Conservation (phyloP, 2,113 vertebrate genomes). For the Nipponia nippon region DNA sequence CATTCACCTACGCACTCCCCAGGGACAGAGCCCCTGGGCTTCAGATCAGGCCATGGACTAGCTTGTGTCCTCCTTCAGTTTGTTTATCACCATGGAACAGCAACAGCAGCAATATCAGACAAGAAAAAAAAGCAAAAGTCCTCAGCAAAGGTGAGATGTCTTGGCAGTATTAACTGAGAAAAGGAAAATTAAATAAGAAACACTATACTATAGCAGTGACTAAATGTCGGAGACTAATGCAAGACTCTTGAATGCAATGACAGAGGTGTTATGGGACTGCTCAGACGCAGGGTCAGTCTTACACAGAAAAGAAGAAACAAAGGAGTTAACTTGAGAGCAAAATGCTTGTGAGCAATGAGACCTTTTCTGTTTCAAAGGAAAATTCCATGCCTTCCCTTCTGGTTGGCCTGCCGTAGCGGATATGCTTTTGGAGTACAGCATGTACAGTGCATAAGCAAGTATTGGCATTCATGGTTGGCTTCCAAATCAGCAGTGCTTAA, state of each 20-base stretch:
- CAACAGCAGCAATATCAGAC: not conserved
- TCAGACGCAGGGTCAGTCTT: not conserved
- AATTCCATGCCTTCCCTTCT: slow-evolving; percentile 21
- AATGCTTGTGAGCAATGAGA: not conserved
- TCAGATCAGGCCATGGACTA: not conserved
- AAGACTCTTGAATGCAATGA: not conserved
- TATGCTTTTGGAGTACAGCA: slow-evolving; percentile 31
- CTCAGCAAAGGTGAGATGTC: not conserved
- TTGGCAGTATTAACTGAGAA: not conserved
- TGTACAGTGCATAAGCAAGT: slow-evolving; percentile 28
- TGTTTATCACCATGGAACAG: not conserved
- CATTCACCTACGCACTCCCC: not conserved
- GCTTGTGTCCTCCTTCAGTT: not conserved
- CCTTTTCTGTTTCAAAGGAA: slow-evolving; percentile 30
- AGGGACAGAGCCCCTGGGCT: not conserved
- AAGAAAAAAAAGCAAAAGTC: not conserved
- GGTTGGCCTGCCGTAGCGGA: not conserved
- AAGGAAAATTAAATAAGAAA: not conserved
- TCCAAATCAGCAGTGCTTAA: slow-evolving; percentile 48
- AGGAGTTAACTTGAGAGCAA: slow-evolving; percentile 1
- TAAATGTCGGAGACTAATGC: not conserved
- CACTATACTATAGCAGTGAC: not conserved
- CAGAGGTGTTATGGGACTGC: not conserved
- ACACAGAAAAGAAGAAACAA: not conserved
- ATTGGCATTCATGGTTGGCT: slow-evolving; percentile 10